phyloP scores from a whole-genome alignment of 92 coral and sea anemone genomes.

The Paramuricea clavata region DNA sequence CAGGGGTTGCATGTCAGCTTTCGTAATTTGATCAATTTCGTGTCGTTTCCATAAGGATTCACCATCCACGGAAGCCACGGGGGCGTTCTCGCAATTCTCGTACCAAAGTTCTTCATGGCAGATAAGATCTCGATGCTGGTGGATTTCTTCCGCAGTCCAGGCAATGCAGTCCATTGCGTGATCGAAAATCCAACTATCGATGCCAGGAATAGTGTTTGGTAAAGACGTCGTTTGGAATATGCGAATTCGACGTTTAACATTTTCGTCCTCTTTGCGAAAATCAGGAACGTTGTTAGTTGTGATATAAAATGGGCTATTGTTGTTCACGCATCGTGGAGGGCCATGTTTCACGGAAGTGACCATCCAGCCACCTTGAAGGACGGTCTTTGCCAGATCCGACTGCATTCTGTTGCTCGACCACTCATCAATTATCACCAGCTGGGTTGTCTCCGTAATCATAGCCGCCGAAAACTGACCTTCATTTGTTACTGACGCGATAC shows the following conservation, averaged over 20 bases:
- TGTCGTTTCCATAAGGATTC: background rate
- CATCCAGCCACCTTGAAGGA: slow-evolving; percentile 13
- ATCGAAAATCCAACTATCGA: background rate
- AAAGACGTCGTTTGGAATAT: background rate
- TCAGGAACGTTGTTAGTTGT: slow-evolving; percentile 35
- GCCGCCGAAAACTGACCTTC: slow-evolving; percentile 38
- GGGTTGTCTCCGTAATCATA: background rate
- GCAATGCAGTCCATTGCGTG: slow-evolving; percentile 36
- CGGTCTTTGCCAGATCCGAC: background rate
- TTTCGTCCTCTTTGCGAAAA: slow-evolving; percentile 34
- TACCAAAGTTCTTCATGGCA: slow-evolving; percentile 18
- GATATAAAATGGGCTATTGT: slow-evolving; percentile 29
- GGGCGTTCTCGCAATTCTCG: background rate
- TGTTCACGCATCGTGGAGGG: background rate
- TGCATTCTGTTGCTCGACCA: background rate
- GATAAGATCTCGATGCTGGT: background rate
- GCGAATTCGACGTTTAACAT: background rate
- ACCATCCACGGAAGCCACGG: background rate
- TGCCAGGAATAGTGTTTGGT: background rate
- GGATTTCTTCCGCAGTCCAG: slow-evolving; percentile 29
- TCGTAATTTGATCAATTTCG: background rate
- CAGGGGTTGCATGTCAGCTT: background rate
- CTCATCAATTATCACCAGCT: background rate
- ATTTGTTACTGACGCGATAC: slow-evolving; percentile 20
- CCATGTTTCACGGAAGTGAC: slow-evolving; percentile 18